phyloP scores from a whole-genome alignment of 2,113 vertebrate species.

The Phyllostomus hastatus region DNA sequence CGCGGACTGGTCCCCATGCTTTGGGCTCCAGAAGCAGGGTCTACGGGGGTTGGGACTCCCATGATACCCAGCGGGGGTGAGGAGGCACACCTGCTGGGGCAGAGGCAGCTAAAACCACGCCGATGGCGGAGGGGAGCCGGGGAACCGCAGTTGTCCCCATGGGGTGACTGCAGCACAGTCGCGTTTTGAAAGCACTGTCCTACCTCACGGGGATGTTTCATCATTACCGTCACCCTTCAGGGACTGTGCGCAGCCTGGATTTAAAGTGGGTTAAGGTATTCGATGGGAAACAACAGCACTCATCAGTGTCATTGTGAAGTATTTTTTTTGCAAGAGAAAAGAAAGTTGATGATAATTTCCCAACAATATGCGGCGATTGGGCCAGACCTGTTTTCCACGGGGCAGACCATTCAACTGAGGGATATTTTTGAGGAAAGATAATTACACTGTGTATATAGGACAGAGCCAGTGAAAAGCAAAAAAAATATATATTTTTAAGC shows the following conservation, averaged over 20 bases:
- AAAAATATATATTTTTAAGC: not conserved
- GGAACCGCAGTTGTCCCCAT: fast-evolving
- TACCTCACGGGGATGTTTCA: not conserved
- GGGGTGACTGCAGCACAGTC: fast-evolving
- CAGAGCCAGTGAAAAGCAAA: not conserved
- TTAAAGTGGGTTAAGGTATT: constrained; percentile 39
- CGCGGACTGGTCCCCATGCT: not conserved
- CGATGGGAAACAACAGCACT: constrained; percentile 51
- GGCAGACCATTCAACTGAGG: not conserved
- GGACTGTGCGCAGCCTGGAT: not conserved
- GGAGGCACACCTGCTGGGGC: not conserved
- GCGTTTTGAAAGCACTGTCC: fast-evolving
- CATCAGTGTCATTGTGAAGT: constrained; percentile 67
- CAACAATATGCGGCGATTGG: constrained; percentile 49
- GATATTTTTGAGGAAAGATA: constrained; percentile 41
- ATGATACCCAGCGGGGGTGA: fast-evolving
- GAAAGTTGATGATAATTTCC: constrained; percentile 71
- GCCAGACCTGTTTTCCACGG: constrained; percentile 32
- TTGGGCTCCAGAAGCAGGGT: too few relatives aligned
- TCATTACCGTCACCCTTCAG: not conserved
- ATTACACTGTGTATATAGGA: constrained; percentile 17
- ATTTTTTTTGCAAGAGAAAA: constrained; percentile 38
- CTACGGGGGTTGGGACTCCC: fast-evolving
- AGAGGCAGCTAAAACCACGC: fast-evolving
- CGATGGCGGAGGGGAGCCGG: fast-evolving